phyloP scores from a whole-genome alignment of 2,797 vertebrate genomes.

The Diplodus sargus region DNA sequence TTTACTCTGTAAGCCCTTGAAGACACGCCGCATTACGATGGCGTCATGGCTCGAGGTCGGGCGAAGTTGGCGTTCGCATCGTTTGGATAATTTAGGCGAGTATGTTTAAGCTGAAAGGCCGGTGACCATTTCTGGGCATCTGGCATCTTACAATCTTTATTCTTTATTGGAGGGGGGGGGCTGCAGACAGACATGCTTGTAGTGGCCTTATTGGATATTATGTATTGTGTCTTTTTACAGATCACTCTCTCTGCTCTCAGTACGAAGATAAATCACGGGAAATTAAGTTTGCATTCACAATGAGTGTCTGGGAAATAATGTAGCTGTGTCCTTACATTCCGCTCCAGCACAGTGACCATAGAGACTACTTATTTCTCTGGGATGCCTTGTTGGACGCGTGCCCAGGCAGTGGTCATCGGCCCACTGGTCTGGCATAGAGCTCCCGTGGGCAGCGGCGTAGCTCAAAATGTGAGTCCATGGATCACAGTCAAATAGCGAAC shows the following conservation, averaged over 20 bases:
- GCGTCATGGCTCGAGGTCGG: constrained; percentile 2
- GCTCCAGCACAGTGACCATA: constrained; percentile 50
- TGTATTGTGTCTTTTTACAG: constrained; percentile 39
- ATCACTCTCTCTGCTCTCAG: constrained; percentile 32
- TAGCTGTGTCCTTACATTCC: constrained; percentile 58
- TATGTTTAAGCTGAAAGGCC: constrained; percentile 21
- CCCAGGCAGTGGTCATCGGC: constrained; percentile 73
- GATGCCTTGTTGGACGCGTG: constrained; percentile 71
- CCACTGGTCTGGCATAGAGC: constrained; percentile 73
- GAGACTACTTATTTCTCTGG: constrained; percentile 68
- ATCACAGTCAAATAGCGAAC: constrained; percentile 61
- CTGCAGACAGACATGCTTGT: constrained; percentile 25
- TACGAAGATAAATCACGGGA: constrained; percentile 59
- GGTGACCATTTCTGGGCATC: constrained; percentile 22
- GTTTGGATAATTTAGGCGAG: constrained; percentile 12
- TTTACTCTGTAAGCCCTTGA: too few relatives aligned
- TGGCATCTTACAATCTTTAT: constrained; percentile 34
- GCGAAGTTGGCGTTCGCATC: constrained; percentile 2
- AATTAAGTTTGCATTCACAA: constrained; percentile 74
- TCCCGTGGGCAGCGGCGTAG: constrained; percentile 68
- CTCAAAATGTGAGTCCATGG: constrained; percentile 71
- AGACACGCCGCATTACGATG: background rate
- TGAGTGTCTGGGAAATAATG: constrained; percentile 64
- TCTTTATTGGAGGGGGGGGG: constrained; percentile 26
- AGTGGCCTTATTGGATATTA: constrained; percentile 41